phyloP scores from a whole-genome alignment of 2,797 vertebrate species.

The Microctenopoma stevenorrisi region DNA sequence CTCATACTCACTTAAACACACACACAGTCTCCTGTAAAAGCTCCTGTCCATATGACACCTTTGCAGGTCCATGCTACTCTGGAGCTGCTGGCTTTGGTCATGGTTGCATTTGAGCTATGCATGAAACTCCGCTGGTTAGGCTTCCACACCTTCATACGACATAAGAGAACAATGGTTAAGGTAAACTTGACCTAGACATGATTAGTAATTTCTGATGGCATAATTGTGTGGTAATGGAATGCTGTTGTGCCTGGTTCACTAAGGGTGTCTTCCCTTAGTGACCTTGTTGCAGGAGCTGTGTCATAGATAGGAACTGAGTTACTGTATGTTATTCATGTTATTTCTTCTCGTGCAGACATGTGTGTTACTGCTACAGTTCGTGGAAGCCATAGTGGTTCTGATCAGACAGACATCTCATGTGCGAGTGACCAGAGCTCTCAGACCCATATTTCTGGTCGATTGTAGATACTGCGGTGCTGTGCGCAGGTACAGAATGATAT shows the following conservation, averaged over 20 bases:
- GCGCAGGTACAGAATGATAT: slow-evolving; percentile 84
- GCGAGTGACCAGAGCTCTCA: slow-evolving; percentile 94
- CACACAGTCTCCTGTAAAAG: background rate
- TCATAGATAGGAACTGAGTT: background rate
- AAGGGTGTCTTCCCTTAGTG: background rate
- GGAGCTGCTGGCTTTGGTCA: slow-evolving; percentile 91
- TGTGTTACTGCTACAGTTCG: slow-evolving; percentile 93
- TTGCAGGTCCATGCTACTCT: slow-evolving; percentile 94
- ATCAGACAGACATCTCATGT: slow-evolving; percentile 95
- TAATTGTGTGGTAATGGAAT: background rate
- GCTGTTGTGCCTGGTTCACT: background rate
- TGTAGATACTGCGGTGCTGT: slow-evolving; percentile 97
- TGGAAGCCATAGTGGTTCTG: slow-evolving; percentile 96
- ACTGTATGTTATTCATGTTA: slow-evolving; percentile 11
- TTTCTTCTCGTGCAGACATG: slow-evolving; percentile 81
- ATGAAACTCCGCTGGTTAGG: slow-evolving; percentile 99
- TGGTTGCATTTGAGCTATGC: slow-evolving; percentile 95
- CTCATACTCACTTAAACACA: background rate
- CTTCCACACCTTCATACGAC: slow-evolving; percentile 92
- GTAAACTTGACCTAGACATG: slow-evolving; percentile 54
- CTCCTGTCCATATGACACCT: background rate
- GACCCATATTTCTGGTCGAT: slow-evolving; percentile 98
- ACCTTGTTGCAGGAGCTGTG: background rate
- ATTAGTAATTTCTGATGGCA: background rate
- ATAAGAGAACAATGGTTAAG: slow-evolving; percentile 99